Evolutionary conservation across 1,140 invertebrate species (phyloP).

Genomic region (Melitaea cinxia): DNA sequence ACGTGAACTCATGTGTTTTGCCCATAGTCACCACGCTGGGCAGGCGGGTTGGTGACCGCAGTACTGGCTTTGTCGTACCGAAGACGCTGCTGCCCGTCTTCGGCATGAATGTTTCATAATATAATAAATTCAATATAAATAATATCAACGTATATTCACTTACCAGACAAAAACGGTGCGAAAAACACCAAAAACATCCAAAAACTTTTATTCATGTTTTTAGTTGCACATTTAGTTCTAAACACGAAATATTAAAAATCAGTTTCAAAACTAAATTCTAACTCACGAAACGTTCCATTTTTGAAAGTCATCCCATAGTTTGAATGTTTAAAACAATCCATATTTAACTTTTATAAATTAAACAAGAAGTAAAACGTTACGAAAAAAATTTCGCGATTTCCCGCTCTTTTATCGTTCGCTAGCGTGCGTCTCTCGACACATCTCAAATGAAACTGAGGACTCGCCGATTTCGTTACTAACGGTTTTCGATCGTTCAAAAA

Average conservation of each 20-base stretch:
- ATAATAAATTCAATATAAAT: neutral
- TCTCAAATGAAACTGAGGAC: slow-evolving; percentile 45
- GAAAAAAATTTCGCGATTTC: slow-evolving; percentile 46
- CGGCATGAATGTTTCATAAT: no score
- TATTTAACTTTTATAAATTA: neutral
- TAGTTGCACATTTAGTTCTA: slow-evolving; percentile 10
- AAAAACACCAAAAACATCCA: slow-evolving; percentile 24
- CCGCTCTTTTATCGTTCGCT: slow-evolving; percentile 39
- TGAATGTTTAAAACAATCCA: neutral
- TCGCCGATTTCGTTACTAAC: slow-evolving; percentile 10
- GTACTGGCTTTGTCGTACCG: no score
- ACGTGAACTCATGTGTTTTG: no score
- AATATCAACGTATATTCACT: neutral
- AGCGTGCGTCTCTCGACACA: slow-evolving; percentile 38
- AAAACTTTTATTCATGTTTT: slow-evolving; percentile 18
- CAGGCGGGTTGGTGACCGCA: no score
- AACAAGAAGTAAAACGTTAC: slow-evolving; percentile 25
- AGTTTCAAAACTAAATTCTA: slow-evolving; percentile 5
- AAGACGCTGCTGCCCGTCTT: no score
- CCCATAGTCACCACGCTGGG: no score
- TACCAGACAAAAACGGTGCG: slow-evolving; percentile 23
- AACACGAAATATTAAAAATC: slow-evolving; percentile 2
- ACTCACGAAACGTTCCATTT: slow-evolving; percentile 16
- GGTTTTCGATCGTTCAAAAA: neutral
- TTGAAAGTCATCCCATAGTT: neutral